These are phyloP conservation scores for Melangyna quadrimaculata DNA, from an alignment of 2,888 invertebrate genomes.

Conservation along the genomic window DNA sequence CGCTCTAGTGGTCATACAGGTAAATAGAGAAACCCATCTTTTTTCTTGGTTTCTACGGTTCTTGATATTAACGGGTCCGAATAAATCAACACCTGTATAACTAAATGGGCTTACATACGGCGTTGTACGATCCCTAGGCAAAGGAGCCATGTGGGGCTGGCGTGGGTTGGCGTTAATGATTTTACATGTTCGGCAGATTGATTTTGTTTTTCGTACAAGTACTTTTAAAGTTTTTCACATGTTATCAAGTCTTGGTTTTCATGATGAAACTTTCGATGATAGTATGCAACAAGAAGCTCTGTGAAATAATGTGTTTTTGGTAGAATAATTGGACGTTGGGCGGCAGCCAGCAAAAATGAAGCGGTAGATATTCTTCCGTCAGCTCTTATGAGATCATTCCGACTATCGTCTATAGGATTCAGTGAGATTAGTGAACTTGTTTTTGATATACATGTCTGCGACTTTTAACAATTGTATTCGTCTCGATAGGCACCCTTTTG, in stretches of 20 bases:
- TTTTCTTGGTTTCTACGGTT: constrained; percentile 3
- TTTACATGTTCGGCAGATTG: too few relatives aligned
- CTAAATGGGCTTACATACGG: constrained; percentile 14
- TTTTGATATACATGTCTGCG: neutral
- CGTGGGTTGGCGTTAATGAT: constrained; percentile 5
- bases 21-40: too few relatives aligned
- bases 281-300: constrained; percentile 28
- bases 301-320: constrained; percentile 22
- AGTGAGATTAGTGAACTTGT: neutral
- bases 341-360: neutral
- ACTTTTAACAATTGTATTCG: constrained; percentile 8
- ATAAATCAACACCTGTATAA: constrained; percentile 4
- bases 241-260: too few relatives aligned
- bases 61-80: constrained; percentile 6
- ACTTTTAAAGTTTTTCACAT: too few relatives aligned
- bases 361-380: neutral
- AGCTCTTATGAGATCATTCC: neutral
- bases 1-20: too few relatives aligned
- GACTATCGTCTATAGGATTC: neutral
- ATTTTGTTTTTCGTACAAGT: too few relatives aligned
- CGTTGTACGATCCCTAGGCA: neutral
- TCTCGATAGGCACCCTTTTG: neutral
- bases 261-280: too few relatives aligned
- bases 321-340: constrained; percentile 15
- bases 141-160: neutral